A percentile compares a stretch with the other conserved stretches of the same genome.
These are phyloP conservation scores for Oryzias celebensis DNA, from an alignment of 2,113 vertebrate species.

Conservation along the genomic window DNA sequence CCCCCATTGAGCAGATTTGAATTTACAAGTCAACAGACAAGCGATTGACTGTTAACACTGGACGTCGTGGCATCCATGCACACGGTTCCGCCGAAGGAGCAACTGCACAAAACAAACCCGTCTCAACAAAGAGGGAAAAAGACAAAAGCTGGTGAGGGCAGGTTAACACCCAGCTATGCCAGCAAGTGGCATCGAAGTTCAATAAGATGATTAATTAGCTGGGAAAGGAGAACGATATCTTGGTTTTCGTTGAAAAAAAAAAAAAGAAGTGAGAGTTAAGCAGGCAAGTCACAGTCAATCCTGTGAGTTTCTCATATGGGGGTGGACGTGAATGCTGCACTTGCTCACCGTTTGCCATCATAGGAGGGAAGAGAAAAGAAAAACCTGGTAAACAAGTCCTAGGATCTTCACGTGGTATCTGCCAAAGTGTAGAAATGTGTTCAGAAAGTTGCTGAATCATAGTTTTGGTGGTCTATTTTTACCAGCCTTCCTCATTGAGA, in stretches of 20 bases:
- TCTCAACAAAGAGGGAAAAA: neutral
- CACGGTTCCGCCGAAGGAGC: neutral
- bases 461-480: neutral
- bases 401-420: neutral
- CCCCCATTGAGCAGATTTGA: constrained; percentile 24
- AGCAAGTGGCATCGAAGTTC: constrained; percentile 48
- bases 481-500: neutral
- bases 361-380: neutral
- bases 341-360: constrained; percentile 23
- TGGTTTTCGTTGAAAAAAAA: constrained; percentile 36
- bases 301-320: constrained; percentile 38
- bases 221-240: constrained; percentile 54
- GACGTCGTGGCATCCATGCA: constrained; percentile 31
- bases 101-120: constrained; percentile 9
- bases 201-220: constrained; percentile 65
- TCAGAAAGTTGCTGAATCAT: neutral
- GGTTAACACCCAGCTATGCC: constrained; percentile 20
- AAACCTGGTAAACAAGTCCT: neutral
- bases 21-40: constrained; percentile 39
- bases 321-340: constrained; percentile 39
- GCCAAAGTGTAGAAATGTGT: neutral
- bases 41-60: constrained; percentile 18
- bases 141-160: no score
- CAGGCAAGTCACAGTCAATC: constrained; percentile 22
- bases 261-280: constrained; percentile 9